Conservation (phyloP, 2,888 invertebrate species). For the Melieria picta region DNA sequence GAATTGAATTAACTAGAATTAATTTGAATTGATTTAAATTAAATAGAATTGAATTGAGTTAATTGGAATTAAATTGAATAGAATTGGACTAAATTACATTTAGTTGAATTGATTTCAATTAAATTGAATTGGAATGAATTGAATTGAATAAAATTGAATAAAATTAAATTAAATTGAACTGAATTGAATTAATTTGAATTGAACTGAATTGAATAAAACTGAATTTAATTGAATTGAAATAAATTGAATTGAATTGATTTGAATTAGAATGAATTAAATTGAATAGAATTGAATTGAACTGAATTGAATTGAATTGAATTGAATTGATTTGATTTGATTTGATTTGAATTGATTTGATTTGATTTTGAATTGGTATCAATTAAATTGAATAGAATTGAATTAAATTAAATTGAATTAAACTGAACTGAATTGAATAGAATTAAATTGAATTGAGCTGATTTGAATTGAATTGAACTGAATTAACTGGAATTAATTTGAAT, state of each 20-base stretch:
- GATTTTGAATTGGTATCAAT: too few relatives aligned
- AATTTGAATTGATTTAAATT: neutral
- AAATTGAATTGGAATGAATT: neutral
- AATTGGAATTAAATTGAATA: neutral
- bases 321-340: neutral
- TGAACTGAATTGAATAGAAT: too few relatives aligned
- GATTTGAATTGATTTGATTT: too few relatives aligned
- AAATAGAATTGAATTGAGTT: too few relatives aligned
- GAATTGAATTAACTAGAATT: neutral
- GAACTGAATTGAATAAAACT: neutral
- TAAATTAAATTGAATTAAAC: too few relatives aligned
- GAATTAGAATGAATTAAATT: neutral
- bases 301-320: neutral
- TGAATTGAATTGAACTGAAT: too few relatives aligned
- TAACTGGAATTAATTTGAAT: too few relatives aligned
- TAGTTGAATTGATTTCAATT: neutral
- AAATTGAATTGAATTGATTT: neutral
- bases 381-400: too few relatives aligned
- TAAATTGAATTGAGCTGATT: too few relatives aligned
- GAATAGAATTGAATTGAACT: neutral
- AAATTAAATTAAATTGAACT: neutral
- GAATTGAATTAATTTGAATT: neutral
- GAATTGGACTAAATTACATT: neutral
- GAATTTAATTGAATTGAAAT: neutral
- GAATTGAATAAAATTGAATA: neutral